Conservation (phyloP, 2,113 vertebrate genomes). For the Rhinolophus ferrumequinum region DNA sequence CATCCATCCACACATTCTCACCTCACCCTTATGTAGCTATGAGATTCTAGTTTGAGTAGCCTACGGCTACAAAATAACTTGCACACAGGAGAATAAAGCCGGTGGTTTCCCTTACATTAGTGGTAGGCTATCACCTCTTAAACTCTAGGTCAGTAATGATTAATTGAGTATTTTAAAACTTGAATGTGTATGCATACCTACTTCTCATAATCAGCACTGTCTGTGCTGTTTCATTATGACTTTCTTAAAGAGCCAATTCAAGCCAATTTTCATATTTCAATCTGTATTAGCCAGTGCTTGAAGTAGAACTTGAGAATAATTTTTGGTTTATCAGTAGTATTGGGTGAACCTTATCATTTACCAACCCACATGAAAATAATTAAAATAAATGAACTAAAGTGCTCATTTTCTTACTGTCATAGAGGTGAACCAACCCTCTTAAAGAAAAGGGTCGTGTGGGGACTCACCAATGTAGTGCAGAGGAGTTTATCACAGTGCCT, state of each 20-base stretch:
- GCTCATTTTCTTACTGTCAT: not conserved
- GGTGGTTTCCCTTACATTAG: not conserved
- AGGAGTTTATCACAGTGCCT: not conserved
- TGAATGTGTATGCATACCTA: not conserved
- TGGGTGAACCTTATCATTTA: not conserved
- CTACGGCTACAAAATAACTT: not conserved
- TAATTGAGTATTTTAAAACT: not conserved
- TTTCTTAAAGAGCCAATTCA: not conserved
- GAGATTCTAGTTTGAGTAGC: not conserved
- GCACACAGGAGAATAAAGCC: not conserved
- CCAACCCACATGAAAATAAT: constrained; percentile 30
- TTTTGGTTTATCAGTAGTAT: not conserved
- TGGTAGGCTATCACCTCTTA: not conserved
- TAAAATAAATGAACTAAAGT: not conserved
- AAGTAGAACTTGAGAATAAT: not conserved
- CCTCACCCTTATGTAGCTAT: not conserved
- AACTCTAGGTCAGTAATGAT: not conserved
- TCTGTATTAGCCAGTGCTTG: not conserved
- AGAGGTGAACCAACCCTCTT: not conserved
- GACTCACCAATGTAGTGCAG: rapidly evolving
- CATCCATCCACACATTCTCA: not conserved
- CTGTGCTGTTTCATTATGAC: not conserved
- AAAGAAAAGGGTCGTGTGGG: not conserved
- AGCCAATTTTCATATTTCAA: constrained; percentile 3
- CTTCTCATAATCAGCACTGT: not conserved